Evolutionary conservation across 1,140 invertebrate genomes (phyloP).

Genomic region (Neodiprion pinetum): DNA sequence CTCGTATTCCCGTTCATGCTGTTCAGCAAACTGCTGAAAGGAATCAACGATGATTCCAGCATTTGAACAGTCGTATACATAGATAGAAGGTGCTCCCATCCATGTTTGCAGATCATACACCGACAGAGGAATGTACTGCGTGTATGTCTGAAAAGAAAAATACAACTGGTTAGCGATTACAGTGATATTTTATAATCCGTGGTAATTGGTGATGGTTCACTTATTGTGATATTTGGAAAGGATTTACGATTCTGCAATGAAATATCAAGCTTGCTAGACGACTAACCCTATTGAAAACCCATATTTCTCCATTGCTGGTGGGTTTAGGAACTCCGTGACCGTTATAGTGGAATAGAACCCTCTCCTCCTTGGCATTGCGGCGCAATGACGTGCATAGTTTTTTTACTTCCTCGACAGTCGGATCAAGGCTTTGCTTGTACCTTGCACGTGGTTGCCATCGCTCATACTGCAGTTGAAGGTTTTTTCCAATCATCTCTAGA

Average conservation of each 20-base stretch:
- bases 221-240: background rate
- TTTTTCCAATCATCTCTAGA: conserved; percentile 89
- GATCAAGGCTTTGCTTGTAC: conserved; percentile 96
- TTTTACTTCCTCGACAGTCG: conserved; percentile 97
- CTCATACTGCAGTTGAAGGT: conserved; percentile 96
- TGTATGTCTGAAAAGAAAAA: conserved; percentile 79
- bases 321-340: conserved; percentile 99
- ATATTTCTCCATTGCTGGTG: conserved; percentile 98
- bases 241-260: background rate
- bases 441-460: conserved; percentile 96
- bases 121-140: conserved; percentile 98
- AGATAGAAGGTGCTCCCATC: conserved; percentile 99
- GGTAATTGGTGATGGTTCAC: background rate
- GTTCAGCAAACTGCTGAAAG: conserved; percentile 90
- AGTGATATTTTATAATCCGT: conserved; percentile 7
- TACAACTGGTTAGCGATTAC: conserved; percentile 13
- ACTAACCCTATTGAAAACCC: conserved; percentile 97
- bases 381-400: conserved; percentile 94
- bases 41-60: conserved; percentile 95
- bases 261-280: conserved; percentile 15
- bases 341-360: conserved; percentile 99
- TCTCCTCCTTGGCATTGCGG: conserved; percentile 98
- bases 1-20: conserved; percentile 89
- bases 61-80: conserved; percentile 99
- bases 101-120: conserved; percentile 98